Evolutionary conservation across 2,888 invertebrate genomes (phyloP).

Genomic region (Cantharis flavilabris): DNA sequence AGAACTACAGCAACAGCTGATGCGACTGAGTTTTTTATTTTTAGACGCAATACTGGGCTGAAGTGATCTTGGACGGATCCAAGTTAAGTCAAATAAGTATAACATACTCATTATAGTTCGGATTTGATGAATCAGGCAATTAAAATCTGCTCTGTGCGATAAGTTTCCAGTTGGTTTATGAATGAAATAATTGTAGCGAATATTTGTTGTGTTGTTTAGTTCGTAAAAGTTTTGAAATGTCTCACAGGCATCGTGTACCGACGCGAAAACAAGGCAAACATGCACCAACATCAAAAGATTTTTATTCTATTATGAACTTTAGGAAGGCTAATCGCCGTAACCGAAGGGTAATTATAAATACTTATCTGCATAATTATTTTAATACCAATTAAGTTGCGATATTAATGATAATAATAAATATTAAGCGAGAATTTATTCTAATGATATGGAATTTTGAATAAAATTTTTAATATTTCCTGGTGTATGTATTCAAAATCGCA

Average conservation of each 20-base stretch:
- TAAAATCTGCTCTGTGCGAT: background rate
- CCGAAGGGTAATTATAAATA: constrained; percentile 29
- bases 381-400: background rate
- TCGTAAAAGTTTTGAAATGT: constrained; percentile 10
- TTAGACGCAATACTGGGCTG: constrained; percentile 49
- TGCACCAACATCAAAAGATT: constrained; percentile 11
- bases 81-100: constrained; percentile 13
- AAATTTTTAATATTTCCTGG: no score
- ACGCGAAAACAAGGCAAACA: constrained; percentile 21
- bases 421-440: background rate
- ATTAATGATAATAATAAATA: background rate
- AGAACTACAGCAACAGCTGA: constrained; percentile 27
- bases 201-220: background rate
- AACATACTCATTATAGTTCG: background rate
- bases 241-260: constrained; percentile 27
- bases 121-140: background rate
- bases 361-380: background rate
- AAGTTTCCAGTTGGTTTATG: background rate
- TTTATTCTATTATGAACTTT: constrained; percentile 32
- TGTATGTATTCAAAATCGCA: no score
- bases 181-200: background rate
- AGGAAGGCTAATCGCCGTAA: constrained; percentile 26
- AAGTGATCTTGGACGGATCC: constrained; percentile 32
- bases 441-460: background rate
- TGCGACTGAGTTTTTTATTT: constrained; percentile 41